phyloP scores from a whole-genome alignment of 2,797 vertebrate genomes.

The Etheostoma nigrum region DNA sequence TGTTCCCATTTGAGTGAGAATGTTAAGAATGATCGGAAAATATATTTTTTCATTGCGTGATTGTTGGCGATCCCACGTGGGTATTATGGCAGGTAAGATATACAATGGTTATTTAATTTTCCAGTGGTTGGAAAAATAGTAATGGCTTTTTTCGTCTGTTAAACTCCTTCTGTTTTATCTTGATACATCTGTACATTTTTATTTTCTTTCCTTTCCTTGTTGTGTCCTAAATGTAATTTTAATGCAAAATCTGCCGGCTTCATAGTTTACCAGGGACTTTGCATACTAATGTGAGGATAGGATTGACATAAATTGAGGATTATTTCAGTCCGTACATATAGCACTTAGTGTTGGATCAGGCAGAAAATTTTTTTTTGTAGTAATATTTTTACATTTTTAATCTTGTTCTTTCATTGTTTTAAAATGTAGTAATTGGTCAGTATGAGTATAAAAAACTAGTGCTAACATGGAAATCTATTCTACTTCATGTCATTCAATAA shows the following conservation, averaged over 20 bases:
- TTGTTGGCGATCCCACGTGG: constrained; percentile 33
- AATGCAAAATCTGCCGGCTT: constrained; percentile 29
- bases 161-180: constrained; percentile 43
- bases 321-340: constrained; percentile 49
- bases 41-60: constrained; percentile 49
- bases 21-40: constrained; percentile 34
- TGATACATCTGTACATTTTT: constrained; percentile 33
- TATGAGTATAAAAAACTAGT: constrained; percentile 60
- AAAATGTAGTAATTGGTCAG: constrained; percentile 63
- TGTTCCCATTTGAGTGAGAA: constrained; percentile 34
- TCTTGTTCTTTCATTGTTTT: constrained; percentile 56
- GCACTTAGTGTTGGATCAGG: constrained; percentile 62
- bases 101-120: constrained; percentile 36
- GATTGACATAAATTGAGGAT: constrained; percentile 30
- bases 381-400: constrained; percentile 55
- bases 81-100: constrained; percentile 40
- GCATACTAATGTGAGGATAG: constrained; percentile 37
- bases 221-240: constrained; percentile 17
- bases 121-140: not conserved
- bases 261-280: constrained; percentile 21
- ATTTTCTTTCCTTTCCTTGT: constrained; percentile 33
- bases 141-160: not conserved
- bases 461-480: constrained; percentile 61
- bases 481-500: constrained; percentile 60
- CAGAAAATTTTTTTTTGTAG: constrained; percentile 45